Conservation (phyloP, 1,140 invertebrate genomes). For the Caerostris darwini region DNA sequence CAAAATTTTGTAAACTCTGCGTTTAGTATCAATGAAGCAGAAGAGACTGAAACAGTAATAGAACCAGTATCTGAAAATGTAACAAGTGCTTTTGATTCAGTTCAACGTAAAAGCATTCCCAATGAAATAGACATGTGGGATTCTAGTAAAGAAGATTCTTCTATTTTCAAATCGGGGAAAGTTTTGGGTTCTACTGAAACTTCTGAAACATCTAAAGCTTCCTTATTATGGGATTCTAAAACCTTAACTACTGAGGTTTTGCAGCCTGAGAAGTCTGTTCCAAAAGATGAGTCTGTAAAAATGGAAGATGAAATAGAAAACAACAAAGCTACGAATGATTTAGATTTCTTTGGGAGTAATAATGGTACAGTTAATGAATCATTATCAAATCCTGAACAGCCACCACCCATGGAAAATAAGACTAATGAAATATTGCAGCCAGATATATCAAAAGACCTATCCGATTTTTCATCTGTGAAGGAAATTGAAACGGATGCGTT, state of each 20-base stretch:
- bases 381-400: slow-evolving; percentile 74
- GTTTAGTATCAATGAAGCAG: slow-evolving; percentile 32
- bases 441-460: neutral
- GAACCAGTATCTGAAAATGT: neutral
- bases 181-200: neutral
- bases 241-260: slow-evolving; percentile 39
- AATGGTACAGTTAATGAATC: neutral
- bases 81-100: neutral
- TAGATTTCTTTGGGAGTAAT: slow-evolving; percentile 37
- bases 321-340: neutral
- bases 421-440: slow-evolving; percentile 64
- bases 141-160: slow-evolving; percentile 34
- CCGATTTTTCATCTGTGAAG: neutral
- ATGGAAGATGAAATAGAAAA: slow-evolving; percentile 35
- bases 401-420: slow-evolving; percentile 74
- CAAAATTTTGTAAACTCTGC: slow-evolving; percentile 51
- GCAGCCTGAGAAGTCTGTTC: slow-evolving; percentile 28
- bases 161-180: neutral
- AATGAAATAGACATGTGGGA: slow-evolving; percentile 46
- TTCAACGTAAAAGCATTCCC: slow-evolving; percentile 29
- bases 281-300: slow-evolving; percentile 55
- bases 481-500: slow-evolving; percentile 14
- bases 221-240: slow-evolving; percentile 45
- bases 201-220: neutral
- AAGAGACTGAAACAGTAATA: neutral